phyloP scores from a whole-genome alignment of 1,140 invertebrate genomes.

The Bombus superbus region DNA sequence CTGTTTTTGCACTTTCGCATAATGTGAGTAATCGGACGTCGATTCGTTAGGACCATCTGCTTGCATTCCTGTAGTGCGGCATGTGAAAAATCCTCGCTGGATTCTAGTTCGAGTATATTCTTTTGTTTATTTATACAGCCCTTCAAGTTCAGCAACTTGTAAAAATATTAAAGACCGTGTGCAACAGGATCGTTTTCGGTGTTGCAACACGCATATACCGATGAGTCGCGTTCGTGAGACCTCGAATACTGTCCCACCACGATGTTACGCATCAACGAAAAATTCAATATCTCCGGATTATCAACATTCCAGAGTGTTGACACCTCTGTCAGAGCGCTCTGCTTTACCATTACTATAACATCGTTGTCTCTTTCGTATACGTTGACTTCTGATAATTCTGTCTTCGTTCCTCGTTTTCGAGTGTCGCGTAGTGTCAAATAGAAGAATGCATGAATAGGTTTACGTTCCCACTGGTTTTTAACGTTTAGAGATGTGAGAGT shows the following conservation, averaged over 20 bases:
- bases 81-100: conserved; percentile 16
- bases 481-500: conserved; percentile 11
- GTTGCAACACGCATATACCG: neutral
- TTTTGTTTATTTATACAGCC: conserved; percentile 75
- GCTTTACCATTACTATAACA: conserved; percentile 49
- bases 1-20: conserved; percentile 66
- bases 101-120: conserved; percentile 46
- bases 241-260: conserved; percentile 30
- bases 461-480: conserved; percentile 40
- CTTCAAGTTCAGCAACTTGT: conserved; percentile 11
- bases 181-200: conserved; percentile 9
- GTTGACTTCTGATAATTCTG: neutral
- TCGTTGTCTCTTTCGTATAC: conserved; percentile 18
- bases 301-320: conserved; percentile 81
- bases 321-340: conserved; percentile 76
- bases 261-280: conserved; percentile 47
- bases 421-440: conserved; percentile 49
- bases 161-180: conserved; percentile 29
- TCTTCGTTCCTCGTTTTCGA: conserved; percentile 38
- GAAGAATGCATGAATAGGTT: conserved; percentile 38
- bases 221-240: neutral
- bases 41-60: neutral
- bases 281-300: conserved; percentile 70
- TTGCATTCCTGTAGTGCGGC: neutral
- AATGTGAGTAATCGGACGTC: conserved; percentile 73